These are phyloP conservation scores for Yoshiicerus persimilis DNA, from an alignment of 1,140 invertebrate genomes.

Conservation along the genomic window DNA sequence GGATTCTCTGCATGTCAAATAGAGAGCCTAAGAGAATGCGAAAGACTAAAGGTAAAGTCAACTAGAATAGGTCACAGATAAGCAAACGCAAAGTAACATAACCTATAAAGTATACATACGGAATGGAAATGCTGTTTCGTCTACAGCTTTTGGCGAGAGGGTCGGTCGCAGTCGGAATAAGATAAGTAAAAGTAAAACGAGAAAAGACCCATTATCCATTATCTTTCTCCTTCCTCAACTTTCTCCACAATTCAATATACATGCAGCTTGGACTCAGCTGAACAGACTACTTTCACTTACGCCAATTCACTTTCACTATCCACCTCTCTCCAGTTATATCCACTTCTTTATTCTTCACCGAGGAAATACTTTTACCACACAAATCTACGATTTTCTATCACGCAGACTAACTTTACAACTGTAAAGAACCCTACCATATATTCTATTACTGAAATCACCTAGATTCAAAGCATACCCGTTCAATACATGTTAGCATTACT, in stretches of 20 bases:
- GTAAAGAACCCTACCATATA: neutral
- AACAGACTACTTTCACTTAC: neutral
- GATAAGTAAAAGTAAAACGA: conserved; percentile 17
- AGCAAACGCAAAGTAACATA: neutral
- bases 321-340: neutral
- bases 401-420: neutral
- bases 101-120: neutral
- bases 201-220: conserved; percentile 20
- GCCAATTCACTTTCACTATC: neutral
- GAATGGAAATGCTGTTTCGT: neutral
- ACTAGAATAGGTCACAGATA: conserved; percentile 1
- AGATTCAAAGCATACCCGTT: too few relatives aligned
- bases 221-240: conserved; percentile 9
- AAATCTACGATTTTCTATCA: neutral
- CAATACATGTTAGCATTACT: neutral
- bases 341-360: neutral
- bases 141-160: neutral
- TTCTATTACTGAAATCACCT: neutral
- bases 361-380: neutral
- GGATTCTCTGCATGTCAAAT: conserved; percentile 25
- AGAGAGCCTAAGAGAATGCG: neutral
- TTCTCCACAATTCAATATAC: conserved; percentile 3
- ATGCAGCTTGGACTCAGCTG: neutral
- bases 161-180: neutral
- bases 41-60: conserved; percentile 16